phyloP scores from a whole-genome alignment of 2,888 invertebrate genomes.

The Dynastes maya region DNA sequence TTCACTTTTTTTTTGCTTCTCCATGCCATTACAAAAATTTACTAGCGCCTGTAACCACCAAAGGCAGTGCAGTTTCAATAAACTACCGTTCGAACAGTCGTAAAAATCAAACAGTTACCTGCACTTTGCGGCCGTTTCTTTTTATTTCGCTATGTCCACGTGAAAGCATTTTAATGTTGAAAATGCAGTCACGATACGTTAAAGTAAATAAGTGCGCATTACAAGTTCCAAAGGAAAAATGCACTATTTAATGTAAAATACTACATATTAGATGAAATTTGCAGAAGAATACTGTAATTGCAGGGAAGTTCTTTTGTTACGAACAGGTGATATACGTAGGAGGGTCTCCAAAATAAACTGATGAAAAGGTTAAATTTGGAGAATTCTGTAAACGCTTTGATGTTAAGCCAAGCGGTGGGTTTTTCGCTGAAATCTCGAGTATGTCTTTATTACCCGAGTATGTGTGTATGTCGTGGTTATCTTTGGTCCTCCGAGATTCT shows the following conservation, averaged over 20 bases:
- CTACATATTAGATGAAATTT: too few species aligned
- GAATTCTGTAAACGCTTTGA: slow-evolving; percentile 30
- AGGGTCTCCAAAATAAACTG: background rate
- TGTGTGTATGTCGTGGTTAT: background rate
- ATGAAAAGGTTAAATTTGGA: slow-evolving; percentile 21
- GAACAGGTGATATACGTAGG: background rate
- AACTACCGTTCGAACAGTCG: slow-evolving; percentile 22
- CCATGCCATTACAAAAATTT: slow-evolving; percentile 9
- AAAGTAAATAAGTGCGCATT: background rate
- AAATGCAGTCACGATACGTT: too few species aligned
- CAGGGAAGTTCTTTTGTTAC: background rate
- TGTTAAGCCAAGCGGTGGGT: slow-evolving; percentile 1
- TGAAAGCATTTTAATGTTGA: background rate
- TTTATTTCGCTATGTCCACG: background rate
- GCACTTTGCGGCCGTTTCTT: too few species aligned
- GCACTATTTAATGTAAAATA: background rate
- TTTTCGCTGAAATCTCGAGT: slow-evolving; percentile 16
- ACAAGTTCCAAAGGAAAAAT: background rate
- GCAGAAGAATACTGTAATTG: background rate
- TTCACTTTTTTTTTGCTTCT: slow-evolving; percentile 5
- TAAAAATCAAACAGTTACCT: slow-evolving; percentile 25
- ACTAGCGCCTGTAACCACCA: slow-evolving; percentile 14
- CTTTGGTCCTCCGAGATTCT: background rate
- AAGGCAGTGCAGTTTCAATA: slow-evolving; percentile 6
- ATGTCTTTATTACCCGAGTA: slow-evolving; percentile 16